Percentiles rank a stretch among this genome's conserved stretches.
Evolutionary conservation across 2,113 vertebrate species (phyloP).

Genomic region (Aleadryas rufinucha): DNA sequence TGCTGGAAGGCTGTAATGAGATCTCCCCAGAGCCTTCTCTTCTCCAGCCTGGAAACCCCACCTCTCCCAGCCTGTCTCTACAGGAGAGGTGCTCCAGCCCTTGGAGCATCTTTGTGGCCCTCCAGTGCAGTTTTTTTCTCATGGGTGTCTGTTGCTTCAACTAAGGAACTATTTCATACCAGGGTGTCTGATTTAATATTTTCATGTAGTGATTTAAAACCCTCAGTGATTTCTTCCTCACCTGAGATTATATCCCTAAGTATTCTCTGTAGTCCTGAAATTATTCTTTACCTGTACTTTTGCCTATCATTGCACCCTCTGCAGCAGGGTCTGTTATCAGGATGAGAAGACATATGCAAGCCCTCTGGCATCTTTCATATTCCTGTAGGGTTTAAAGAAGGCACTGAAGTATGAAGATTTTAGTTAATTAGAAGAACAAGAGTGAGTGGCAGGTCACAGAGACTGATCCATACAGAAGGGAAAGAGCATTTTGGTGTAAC

Average conservation of each 20-base stretch:
- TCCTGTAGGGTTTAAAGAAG: background rate
- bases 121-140: background rate
- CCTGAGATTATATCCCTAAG: background rate
- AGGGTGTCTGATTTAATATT: background rate
- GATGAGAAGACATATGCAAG: background rate
- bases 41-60: background rate
- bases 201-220: background rate
- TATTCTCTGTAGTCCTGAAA: background rate
- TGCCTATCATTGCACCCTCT: background rate
- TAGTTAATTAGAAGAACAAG: background rate
- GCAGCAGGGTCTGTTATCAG: background rate
- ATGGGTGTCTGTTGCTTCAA: background rate
- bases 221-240: background rate
- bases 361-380: background rate
- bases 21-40: background rate
- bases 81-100: background rate
- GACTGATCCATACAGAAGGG: background rate
- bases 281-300: background rate
- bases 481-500: background rate
- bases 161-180: background rate
- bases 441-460: background rate
- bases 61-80: background rate
- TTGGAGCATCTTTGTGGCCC: background rate
- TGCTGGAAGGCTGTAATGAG: background rate
- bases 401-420: background rate